A percentile compares a stretch with the other conserved stretches of the same genome.
Conservation (phyloP, 2,888 invertebrate species). For the Listrodromus nycthemerus region DNA sequence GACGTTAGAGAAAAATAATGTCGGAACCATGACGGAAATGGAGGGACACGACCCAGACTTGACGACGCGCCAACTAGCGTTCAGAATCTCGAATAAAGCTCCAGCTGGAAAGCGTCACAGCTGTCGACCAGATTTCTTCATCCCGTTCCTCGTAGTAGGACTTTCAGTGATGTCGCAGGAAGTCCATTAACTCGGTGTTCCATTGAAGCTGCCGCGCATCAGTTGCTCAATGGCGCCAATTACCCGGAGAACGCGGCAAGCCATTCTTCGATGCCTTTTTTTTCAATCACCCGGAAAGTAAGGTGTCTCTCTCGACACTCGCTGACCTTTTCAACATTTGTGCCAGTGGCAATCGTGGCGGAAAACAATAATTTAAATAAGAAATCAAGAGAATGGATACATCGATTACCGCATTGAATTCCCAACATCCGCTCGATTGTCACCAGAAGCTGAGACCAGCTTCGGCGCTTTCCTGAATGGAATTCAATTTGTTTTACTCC, state of each 20-base stretch:
- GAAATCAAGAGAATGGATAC: not conserved
- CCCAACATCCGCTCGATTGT: slow-evolving; percentile 18
- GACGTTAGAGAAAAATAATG: too few species aligned
- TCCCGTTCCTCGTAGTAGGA: not conserved
- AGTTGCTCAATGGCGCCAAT: slow-evolving; percentile 40
- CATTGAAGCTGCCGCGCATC: slow-evolving; percentile 13
- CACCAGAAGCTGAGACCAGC: not conserved
- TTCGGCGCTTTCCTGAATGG: not conserved
- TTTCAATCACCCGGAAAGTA: not conserved
- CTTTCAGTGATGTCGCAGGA: not conserved
- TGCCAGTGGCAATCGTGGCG: slow-evolving; percentile 5
- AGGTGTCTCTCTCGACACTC: slow-evolving; percentile 8
- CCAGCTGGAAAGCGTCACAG: slow-evolving; percentile 31
- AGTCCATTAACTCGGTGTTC: slow-evolving; percentile 41
- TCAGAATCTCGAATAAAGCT: slow-evolving; percentile 38
- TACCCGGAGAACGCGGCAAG: slow-evolving; percentile 22
- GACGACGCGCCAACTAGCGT: slow-evolving; percentile 40
- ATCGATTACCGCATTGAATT: slow-evolving; percentile 32
- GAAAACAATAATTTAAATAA: not conserved
- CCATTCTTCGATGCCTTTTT: slow-evolving; percentile 32
- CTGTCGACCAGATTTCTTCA: slow-evolving; percentile 25
- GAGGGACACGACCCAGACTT: slow-evolving; percentile 47
- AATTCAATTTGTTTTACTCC: slow-evolving; percentile 2
- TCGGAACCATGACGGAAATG: not conserved
- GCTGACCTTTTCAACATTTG: not conserved